Conservation (phyloP, 2,113 vertebrate species). For the Oryzias javanicus region DNA sequence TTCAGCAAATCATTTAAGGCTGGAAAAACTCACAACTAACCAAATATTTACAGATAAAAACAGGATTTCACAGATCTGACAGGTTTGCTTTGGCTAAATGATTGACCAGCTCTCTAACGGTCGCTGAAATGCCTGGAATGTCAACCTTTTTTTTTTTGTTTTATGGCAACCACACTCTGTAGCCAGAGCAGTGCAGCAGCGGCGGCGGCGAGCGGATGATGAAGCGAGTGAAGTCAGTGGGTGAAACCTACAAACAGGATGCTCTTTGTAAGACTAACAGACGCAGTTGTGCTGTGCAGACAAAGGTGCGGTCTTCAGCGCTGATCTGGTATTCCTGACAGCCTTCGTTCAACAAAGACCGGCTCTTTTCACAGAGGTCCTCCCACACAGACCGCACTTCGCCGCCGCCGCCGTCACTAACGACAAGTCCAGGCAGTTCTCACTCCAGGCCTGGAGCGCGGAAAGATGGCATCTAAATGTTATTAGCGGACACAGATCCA, state of each 20-base stretch:
- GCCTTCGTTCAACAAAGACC: constrained; percentile 61
- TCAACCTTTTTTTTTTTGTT: too few relatives aligned
- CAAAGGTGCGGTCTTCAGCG: constrained; percentile 65
- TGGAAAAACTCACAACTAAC: too few relatives aligned
- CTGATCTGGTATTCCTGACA: constrained; percentile 61
- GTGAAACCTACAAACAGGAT: constrained; percentile 52
- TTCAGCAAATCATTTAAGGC: constrained; percentile 13
- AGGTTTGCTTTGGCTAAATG: too few relatives aligned
- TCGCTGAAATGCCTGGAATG: too few relatives aligned
- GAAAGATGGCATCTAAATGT: not conserved
- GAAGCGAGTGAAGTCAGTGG: constrained; percentile 33
- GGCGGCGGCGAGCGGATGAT: constrained; percentile 4
- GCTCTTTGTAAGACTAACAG: constrained; percentile 48
- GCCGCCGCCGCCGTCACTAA: constrained; percentile 38
- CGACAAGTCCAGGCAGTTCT: constrained; percentile 54
- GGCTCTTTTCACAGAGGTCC: constrained; percentile 38
- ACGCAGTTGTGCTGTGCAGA: constrained; percentile 55
- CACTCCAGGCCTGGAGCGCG: constrained; percentile 30
- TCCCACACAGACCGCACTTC: constrained; percentile 45
- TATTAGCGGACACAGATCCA: not conserved
- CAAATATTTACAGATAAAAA: too few relatives aligned
- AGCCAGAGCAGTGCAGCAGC: not conserved
- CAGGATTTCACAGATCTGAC: too few relatives aligned
- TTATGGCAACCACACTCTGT: too few relatives aligned
- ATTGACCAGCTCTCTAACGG: too few relatives aligned